Base-by-base conservation (phyloP, 2,113 vertebrate species). In the Garra rufa region DNA sequence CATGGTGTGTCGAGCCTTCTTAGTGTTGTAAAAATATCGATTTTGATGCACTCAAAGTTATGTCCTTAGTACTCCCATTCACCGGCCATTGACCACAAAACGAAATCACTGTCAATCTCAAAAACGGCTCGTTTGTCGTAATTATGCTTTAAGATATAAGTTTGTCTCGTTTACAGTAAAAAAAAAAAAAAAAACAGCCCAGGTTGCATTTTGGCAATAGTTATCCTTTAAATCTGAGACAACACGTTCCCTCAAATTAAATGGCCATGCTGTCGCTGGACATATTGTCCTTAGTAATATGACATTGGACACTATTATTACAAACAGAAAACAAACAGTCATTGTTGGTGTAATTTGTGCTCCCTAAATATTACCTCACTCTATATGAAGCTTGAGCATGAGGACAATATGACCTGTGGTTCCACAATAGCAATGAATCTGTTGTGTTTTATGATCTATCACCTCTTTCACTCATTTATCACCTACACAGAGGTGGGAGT, bases 391-490 rank as follows among this genome's bases (percentile, higher is more conserved):
- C 26, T 26, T 57, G 75, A 46, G 10, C n/a, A 28, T 41, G 55
- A 85, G 41, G 80, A 50, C 65, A 70, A 52, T 48, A 70, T 70
- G 80, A 82, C 80, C 80, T 55, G 30, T 82, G 55, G 43, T 65
- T 80, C 43, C 77, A 81, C 63, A 71, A 73, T 70, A 71, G 46
- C 41, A 57, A 78, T 50, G 55, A 71, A 77, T 59, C 21, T 87
- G 86, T 85, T 87, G 50, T 67, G 75, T 78, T 87, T 70, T 73
- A 81, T 46, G 55, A 84, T 81, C 50, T 71, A 71, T 85, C 86
- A 78, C 83, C 52, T 65, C 74, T 85, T 59, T 85, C 30, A 81
- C 43, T 85, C 41, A 82, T 87, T 85, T 87, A 77, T 85, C 83
- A 87, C 86, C 69, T 82, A 46, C 43, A 76, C 28, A 69, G 73